Evolutionary conservation across 1,140 invertebrate genomes (phyloP), one percentile per base, ranked within the genome.

Genomic region (Adelges cooleyi): DNA sequence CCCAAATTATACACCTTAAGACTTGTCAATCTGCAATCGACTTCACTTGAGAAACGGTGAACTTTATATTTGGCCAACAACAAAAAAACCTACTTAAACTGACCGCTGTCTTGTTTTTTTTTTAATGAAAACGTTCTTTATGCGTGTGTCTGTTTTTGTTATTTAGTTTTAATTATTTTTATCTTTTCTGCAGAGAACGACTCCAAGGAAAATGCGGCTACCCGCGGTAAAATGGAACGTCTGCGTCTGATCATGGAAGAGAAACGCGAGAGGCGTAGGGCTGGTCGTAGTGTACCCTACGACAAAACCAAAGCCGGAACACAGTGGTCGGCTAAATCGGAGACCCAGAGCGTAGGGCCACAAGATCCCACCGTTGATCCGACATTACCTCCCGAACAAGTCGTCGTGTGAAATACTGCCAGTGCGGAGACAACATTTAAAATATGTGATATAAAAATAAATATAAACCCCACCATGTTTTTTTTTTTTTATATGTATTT

Each of bases 171-270:
- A 40, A 25, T 50, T 3, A 25, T 13, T 11, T 18, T 1, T 15
- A 20, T 29, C 25, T 25, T 25, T 36, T 33, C 15, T 29, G 6
- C n/a, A 44, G 65, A 66, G 10, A 59, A 65, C 17, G 71, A 72
- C 13, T 69, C 69, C 75, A 71, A 79, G 72, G 88, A 87, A 71
- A 88, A 90, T 71, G 81, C 83, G 67, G 86, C 87, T 67, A 89
- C 87, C 5, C 86, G 89, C 69, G 86, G 85, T 44, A 95, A 94
- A 74, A 81, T 93, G 75, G 85, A 90, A 71, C 86, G 89, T 59
- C 77, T 94, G 15, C 83, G 89, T 66, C 77, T 89, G 22, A 87
- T 93, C 29, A 89, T 95, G 87, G 88, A 90, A 69, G 88, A 93
- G 73, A 82, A 87, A 69, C 83, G 89, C 56, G 86, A 89, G 66